Conservation (phyloP, 2,888 invertebrate genomes). For the Lochmaea crataegi region DNA sequence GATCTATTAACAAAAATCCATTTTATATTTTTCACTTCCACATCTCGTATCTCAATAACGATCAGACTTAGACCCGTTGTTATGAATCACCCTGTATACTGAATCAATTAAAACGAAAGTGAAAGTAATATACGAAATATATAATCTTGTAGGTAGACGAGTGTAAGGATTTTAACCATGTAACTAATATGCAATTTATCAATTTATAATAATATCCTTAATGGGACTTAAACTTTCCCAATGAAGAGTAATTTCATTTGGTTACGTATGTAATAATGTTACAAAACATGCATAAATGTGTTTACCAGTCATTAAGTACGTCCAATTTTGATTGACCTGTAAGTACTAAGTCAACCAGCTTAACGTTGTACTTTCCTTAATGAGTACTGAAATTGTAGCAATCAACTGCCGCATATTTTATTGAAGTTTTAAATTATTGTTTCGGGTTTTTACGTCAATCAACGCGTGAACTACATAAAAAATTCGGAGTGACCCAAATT, state of each 20-base stretch:
- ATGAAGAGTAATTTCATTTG: neutral
- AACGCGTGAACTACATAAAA: no score
- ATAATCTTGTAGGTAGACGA: neutral
- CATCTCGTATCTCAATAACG: no score
- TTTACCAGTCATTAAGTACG: neutral
- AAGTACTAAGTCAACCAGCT: neutral
- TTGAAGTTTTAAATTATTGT: neutral
- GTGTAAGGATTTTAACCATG: neutral
- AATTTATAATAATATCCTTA: neutral
- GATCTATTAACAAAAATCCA: no score
- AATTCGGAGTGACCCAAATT: no score
- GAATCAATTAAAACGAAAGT: neutral
- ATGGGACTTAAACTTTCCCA: neutral
- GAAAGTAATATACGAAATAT: neutral
- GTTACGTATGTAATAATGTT: slow-evolving; percentile 1
- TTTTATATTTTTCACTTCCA: no score
- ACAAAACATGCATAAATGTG: neutral
- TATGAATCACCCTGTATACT: no score
- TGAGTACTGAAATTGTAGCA: neutral
- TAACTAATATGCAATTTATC: neutral
- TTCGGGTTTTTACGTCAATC: neutral
- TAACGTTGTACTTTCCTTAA: no score
- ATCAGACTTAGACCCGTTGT: no score
- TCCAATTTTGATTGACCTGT: neutral
- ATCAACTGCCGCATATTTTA: neutral